These are phyloP conservation scores for Arrhopalites spinosus DNA, from an alignment of 2,888 invertebrate genomes.

Conservation along the genomic window DNA sequence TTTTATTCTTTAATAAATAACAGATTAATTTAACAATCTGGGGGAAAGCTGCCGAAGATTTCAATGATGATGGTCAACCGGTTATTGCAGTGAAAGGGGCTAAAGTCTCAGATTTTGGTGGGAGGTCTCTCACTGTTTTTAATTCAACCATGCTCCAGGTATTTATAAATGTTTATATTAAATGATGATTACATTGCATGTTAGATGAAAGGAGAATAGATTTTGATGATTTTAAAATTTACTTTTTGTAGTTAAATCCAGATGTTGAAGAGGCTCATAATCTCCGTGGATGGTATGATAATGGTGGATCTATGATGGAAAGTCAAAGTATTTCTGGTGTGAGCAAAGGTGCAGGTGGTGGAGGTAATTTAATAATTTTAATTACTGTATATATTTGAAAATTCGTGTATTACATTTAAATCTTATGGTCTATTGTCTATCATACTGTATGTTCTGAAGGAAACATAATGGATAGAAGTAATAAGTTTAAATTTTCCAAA, in stretches of 20 bases:
- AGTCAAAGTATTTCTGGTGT: constrained; percentile 63
- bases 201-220: no score
- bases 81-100: constrained; percentile 86
- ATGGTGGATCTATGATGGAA: constrained; percentile 70
- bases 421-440: no score
- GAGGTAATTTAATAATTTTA: constrained; percentile 8
- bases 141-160: constrained; percentile 61
- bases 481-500: no score
- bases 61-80: constrained; percentile 74
- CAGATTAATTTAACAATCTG: constrained; percentile 84
- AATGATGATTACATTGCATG: no score
- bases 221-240: no score
- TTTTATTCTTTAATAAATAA: no score
- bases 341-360: constrained; percentile 42
- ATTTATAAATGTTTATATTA: not conserved
- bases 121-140: constrained; percentile 62
- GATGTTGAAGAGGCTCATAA: constrained; percentile 84
- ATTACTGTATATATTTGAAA: not conserved
- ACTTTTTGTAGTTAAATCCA: constrained; percentile 84
- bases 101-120: constrained; percentile 83
- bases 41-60: constrained; percentile 86
- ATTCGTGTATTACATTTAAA: no score
- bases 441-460: no score
- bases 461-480: no score
- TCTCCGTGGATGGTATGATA: constrained; percentile 90